Evolutionary conservation across 2,888 invertebrate species (phyloP), one percentile per base, ranked within the genome.

Genomic region (Heliconius cydno): DNA sequence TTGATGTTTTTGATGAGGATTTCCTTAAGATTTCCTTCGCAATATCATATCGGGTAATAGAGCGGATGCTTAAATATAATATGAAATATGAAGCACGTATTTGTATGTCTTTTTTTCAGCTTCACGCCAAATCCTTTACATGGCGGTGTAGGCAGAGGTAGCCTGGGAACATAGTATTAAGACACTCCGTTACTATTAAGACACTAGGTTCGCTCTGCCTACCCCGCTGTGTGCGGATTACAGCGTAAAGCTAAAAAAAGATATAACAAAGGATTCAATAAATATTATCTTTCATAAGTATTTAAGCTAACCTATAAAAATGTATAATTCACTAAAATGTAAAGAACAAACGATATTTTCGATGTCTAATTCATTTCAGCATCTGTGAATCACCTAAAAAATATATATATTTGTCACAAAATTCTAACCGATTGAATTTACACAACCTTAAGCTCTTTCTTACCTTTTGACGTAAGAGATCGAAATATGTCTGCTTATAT

Each of bases 1-100:
- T 73, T 73, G 73, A 73, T 73, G 34, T 73, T 60, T 73, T 73
- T 73, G 25, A 73, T 73, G 60, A 38, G 34, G 15, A 73, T 73
- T 73, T 73, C 60, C 34, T 73, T 73, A 38, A 60, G n/a, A 73
- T 60, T 73, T 60, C 10, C 34, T 38, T 57, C 38, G 34, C 28
- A 22, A 52, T 34, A 30, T 57, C 60, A 25, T 38, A 15, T 34
- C 34, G n/a, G 9, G n/a, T 60, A 60, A 73, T 15, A 46, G 25
- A 70, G 25, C 41, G 41, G 70, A 60, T 60, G 34, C 34, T 60
- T 60, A 73, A 60, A 60, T 60, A 15, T 60, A 25, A 60, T n/a
- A 10, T 52, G 52, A 22, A 52, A 52, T 52, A 52, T 52, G 52
- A 52, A 52, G 22, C 2, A 22, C 52, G 22, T 52, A 52, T 52